A percentile compares a stretch with the other conserved stretches of the same genome.
phyloP scores from a whole-genome alignment of 2,113 vertebrate genomes.

The Alectura lathami region DNA sequence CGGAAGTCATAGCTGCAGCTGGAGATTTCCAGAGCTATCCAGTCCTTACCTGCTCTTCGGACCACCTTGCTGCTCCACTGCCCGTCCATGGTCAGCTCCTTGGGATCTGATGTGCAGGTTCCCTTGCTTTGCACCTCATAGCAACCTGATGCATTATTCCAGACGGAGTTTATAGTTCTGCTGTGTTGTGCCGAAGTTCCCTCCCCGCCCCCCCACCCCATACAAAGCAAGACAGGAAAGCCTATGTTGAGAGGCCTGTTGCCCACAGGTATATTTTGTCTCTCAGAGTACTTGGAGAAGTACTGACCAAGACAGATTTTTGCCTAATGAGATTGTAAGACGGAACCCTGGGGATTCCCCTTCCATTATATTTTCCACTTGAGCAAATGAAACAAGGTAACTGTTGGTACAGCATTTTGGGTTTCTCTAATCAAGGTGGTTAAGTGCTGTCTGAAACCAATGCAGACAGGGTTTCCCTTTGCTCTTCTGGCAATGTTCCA shows the following conservation, averaged over 20 bases:
- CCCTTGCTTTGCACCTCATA: not conserved
- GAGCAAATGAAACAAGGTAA: not conserved
- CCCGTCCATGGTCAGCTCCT: not conserved
- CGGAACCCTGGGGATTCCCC: not conserved
- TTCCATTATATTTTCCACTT: not conserved
- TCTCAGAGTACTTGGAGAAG: not conserved
- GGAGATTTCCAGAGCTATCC: not conserved
- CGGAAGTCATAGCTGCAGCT: not conserved
- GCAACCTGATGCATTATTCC: not conserved
- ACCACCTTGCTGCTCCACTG: not conserved
- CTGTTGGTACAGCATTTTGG: not conserved
- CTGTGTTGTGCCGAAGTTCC: fast-evolving
- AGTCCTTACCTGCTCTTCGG: not conserved
- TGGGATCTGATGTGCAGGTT: not conserved
- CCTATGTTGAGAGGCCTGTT: not conserved
- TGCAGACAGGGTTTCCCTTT: not conserved
- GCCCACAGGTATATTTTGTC: not conserved
- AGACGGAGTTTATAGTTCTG: not conserved
- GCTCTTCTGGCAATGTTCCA: not conserved
- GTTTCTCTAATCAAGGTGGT: not conserved
- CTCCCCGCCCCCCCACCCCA: too few species aligned
- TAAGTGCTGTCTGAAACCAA: not conserved
- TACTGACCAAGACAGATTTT: not conserved
- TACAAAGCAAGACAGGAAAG: not conserved
- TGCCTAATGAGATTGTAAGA: not conserved